These are phyloP conservation scores for Pipistrellus pygmaeus DNA, from an alignment of 2,797 vertebrate genomes.

Conservation along the genomic window DNA sequence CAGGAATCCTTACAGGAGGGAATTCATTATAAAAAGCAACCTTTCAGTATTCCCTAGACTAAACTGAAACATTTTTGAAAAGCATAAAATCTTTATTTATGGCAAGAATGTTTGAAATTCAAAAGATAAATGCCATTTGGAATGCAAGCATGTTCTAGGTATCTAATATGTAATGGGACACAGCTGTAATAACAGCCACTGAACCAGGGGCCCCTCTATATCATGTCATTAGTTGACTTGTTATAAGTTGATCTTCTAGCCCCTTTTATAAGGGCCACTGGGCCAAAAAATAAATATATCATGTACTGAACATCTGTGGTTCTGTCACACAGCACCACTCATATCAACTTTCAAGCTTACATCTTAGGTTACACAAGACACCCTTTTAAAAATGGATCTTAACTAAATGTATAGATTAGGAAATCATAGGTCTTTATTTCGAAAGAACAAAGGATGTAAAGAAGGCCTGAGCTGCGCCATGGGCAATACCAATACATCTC, in stretches of 20 bases:
- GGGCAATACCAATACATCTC: background rate
- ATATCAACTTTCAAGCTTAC: slow-evolving; percentile 84
- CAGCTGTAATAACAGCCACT: slow-evolving; percentile 90
- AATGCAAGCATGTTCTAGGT: slow-evolving; percentile 88
- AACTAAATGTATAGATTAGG: slow-evolving; percentile 73
- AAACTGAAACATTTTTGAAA: slow-evolving; percentile 87
- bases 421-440: slow-evolving; percentile 62
- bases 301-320: slow-evolving; percentile 87
- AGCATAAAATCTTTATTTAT: slow-evolving; percentile 90
- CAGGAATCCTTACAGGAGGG: slow-evolving; percentile 77
- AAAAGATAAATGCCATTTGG: slow-evolving; percentile 89
- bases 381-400: slow-evolving; percentile 81
- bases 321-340: slow-evolving; percentile 83
- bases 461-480: background rate
- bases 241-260: slow-evolving; percentile 87
- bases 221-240: slow-evolving; percentile 89
- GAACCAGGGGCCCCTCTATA: slow-evolving; percentile 86
- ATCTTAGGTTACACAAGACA: slow-evolving; percentile 77
- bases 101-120: slow-evolving; percentile 88
- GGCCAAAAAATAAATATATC: slow-evolving; percentile 88
- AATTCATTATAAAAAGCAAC: slow-evolving; percentile 84
- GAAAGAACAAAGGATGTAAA: slow-evolving; percentile 19
- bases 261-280: slow-evolving; percentile 87
- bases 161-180: slow-evolving; percentile 87
- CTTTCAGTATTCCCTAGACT: slow-evolving; percentile 82